Evolutionary conservation across 1,140 invertebrate genomes (phyloP).

Genomic region (Apolygus lucorum): DNA sequence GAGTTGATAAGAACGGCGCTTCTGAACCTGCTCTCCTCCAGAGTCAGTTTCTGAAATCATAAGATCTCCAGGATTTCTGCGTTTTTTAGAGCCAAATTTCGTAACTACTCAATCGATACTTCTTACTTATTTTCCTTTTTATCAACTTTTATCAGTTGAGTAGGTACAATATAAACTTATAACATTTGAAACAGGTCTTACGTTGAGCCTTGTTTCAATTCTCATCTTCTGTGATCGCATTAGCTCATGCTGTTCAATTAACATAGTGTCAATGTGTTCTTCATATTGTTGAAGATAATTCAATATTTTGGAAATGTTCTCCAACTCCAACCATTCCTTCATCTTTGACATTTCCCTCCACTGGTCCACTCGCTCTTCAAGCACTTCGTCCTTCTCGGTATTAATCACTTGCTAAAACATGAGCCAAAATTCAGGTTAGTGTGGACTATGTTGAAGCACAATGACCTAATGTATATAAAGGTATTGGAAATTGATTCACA

Average conservation of each 20-base stretch:
- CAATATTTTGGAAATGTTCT: not conserved
- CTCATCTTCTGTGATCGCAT: constrained; percentile 1
- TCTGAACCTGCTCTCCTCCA: not conserved
- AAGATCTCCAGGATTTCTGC: no score
- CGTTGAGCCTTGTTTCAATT: not conserved
- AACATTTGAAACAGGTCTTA: no score
- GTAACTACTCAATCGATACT: no score
- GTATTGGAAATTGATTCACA: no score
- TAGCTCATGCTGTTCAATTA: not conserved
- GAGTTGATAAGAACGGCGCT: constrained; percentile 1
- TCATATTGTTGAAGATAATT: constrained; percentile 3
- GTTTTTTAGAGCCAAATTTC: no score
- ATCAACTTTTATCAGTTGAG: no score
- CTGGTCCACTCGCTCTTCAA: constrained; percentile 49
- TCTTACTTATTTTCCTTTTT: no score
- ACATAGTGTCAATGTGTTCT: not conserved
- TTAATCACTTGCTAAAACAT: constrained; percentile 47
- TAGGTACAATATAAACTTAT: not conserved
- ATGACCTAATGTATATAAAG: no score
- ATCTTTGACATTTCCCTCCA: constrained; percentile 42
- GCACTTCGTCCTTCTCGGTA: constrained; percentile 48
- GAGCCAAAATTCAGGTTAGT: no score
- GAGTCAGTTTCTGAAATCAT: constrained; percentile 4
- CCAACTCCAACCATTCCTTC: not conserved
- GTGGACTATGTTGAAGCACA: no score